Evolutionary conservation across 2,113 vertebrate species (phyloP).

Genomic region (Centropristis striata): DNA sequence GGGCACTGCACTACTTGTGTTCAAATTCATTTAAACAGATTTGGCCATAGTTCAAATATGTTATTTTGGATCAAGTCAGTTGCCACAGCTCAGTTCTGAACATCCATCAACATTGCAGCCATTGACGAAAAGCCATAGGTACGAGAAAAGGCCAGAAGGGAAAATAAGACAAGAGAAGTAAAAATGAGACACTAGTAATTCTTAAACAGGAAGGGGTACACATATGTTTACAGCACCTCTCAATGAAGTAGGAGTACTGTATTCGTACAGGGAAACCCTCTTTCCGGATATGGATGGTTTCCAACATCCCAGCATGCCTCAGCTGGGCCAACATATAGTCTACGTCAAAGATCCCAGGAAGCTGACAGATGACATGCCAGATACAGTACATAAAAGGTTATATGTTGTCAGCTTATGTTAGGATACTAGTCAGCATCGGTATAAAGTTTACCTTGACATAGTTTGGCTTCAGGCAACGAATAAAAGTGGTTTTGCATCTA

Average conservation of each 20-base stretch:
- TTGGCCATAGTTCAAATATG: not conserved
- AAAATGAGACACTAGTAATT: not conserved
- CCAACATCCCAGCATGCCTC: slow-evolving; percentile 89
- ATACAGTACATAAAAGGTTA: not conserved
- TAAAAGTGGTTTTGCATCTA: slow-evolving; percentile 89
- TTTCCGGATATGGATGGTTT: slow-evolving; percentile 87
- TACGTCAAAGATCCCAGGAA: slow-evolving; percentile 90
- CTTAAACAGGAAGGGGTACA: not conserved
- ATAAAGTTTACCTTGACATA: slow-evolving; percentile 87
- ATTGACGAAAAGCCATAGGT: not conserved
- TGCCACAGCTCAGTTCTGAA: not conserved
- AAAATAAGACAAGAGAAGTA: not conserved
- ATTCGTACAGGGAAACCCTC: slow-evolving; percentile 90
- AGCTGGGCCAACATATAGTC: slow-evolving; percentile 90
- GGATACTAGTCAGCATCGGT: not conserved
- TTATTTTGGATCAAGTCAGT: not conserved
- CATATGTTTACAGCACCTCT: slow-evolving; percentile 82
- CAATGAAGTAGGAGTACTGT: slow-evolving; percentile 86
- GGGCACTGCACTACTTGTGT: no score
- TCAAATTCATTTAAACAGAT: no score
- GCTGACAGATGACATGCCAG: slow-evolving; percentile 71
- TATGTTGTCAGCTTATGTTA: not conserved
- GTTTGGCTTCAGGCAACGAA: slow-evolving; percentile 92
- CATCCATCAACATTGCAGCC: not conserved
- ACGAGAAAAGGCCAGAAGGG: not conserved